phyloP scores from a whole-genome alignment of 1,140 invertebrate species.

The Cotesia chilonis region DNA sequence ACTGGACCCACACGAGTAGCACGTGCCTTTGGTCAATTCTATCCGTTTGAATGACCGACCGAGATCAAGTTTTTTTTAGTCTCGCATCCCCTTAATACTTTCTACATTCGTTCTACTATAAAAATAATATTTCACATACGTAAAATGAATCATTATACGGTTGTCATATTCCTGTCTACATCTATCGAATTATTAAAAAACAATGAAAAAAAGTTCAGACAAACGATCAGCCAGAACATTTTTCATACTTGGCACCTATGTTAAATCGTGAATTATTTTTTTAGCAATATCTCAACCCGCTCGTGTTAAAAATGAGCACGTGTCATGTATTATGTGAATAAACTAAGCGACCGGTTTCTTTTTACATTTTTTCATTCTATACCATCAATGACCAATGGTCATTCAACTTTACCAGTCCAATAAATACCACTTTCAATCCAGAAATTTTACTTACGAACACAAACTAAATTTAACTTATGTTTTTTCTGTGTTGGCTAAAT shows the following conservation, averaged over 20 bases:
- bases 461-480: conserved; percentile 40
- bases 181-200: background rate
- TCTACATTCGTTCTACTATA: background rate
- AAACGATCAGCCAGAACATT: background rate
- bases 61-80: conserved; percentile 12
- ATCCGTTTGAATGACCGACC: background rate
- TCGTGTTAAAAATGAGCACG: conserved; percentile 8
- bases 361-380: conserved; percentile 40
- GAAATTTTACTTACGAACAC: conserved; percentile 45
- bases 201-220: background rate
- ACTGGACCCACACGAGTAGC: conserved; percentile 3
- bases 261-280: background rate
- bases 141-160: no score
- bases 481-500: conserved; percentile 14
- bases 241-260: conserved; percentile 1
- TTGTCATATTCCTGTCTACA: background rate
- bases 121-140: background rate
- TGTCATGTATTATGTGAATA: conserved; percentile 40
- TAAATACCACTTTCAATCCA: conserved; percentile 52
- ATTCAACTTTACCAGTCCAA: conserved; percentile 43
- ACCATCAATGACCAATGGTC: conserved; percentile 53
- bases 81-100: background rate
- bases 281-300: background rate
- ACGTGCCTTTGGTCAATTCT: conserved; percentile 18
- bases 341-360: conserved; percentile 50